phyloP scores from a whole-genome alignment of 2,113 vertebrate species.

The Bufo bufo region DNA sequence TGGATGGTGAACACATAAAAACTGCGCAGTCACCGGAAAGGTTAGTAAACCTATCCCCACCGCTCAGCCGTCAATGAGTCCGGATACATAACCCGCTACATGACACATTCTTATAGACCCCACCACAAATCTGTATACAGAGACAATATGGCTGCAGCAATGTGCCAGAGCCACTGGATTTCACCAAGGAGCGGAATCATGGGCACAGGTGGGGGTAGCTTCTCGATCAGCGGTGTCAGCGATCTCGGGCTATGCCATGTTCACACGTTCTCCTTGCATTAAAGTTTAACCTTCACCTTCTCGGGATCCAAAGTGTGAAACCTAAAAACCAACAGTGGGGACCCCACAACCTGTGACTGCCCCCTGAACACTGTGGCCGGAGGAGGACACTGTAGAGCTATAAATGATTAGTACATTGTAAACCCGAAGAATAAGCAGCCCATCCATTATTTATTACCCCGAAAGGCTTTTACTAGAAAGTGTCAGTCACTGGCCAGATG shows the following conservation, averaged over 20 bases:
- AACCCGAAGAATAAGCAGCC: neutral
- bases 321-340: neutral
- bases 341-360: neutral
- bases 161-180: no score
- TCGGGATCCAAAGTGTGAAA: neutral
- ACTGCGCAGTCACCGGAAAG: neutral
- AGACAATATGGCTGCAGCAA: no score
- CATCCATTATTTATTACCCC: neutral
- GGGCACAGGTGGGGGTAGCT: no score
- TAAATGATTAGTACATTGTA: neutral
- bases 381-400: neutral
- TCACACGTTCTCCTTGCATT: no score
- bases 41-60: neutral
- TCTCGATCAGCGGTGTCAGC: no score
- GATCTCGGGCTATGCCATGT: no score
- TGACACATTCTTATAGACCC: no score
- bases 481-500: slow-evolving; percentile 69
- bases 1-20: neutral
- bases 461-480: slow-evolving; percentile 21
- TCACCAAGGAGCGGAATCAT: no score
- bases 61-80: neutral
- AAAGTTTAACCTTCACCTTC: neutral
- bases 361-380: neutral
- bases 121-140: no score
- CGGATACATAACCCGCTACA: neutral